Evolutionary conservation across 2,888 invertebrate genomes (phyloP).

Genomic region (Caenorhabditis imperialis): DNA sequence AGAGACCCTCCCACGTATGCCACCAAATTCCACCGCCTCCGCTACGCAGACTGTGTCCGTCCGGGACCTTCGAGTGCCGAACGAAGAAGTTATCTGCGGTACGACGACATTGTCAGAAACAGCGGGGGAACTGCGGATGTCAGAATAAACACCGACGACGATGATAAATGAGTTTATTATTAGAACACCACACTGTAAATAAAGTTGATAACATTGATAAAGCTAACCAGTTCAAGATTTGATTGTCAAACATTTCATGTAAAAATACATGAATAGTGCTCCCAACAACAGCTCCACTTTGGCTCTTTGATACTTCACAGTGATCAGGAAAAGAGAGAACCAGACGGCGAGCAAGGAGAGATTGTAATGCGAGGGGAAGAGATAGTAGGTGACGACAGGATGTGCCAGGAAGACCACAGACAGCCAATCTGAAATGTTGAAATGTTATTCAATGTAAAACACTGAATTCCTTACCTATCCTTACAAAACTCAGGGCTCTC

Average conservation of each 20-base stretch:
- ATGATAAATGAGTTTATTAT: conserved; percentile 21
- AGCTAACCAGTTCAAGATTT: too few relatives aligned
- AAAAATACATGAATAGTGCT: conserved; percentile 1
- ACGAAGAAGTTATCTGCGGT: conserved; percentile 57
- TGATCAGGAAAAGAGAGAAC: conserved; percentile 8
- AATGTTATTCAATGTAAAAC: not conserved
- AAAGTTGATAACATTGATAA: not conserved
- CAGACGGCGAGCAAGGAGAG: conserved; percentile 1
- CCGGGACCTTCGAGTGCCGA: conserved; percentile 55
- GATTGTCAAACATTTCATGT: not conserved
- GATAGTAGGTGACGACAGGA: not conserved
- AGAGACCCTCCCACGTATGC: conserved; percentile 72
- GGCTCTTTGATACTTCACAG: conserved; percentile 14
- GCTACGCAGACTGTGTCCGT: conserved; percentile 63
- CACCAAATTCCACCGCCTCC: conserved; percentile 59
- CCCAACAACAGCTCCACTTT: not conserved
- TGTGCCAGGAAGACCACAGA: not conserved
- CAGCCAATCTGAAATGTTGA: conserved; percentile 11
- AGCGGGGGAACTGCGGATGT: conserved; percentile 36
- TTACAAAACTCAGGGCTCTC: not conserved
- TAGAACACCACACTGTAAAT: not conserved
- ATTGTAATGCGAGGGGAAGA: not conserved
- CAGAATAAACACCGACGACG: conserved; percentile 22
- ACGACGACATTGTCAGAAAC: conserved; percentile 51
- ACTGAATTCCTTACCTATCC: too few relatives aligned